Percentiles rank a stretch among this genome's conserved stretches.
Evolutionary conservation across 2,113 vertebrate species (phyloP).

Genomic region (Phrynocephalus versicolor): DNA sequence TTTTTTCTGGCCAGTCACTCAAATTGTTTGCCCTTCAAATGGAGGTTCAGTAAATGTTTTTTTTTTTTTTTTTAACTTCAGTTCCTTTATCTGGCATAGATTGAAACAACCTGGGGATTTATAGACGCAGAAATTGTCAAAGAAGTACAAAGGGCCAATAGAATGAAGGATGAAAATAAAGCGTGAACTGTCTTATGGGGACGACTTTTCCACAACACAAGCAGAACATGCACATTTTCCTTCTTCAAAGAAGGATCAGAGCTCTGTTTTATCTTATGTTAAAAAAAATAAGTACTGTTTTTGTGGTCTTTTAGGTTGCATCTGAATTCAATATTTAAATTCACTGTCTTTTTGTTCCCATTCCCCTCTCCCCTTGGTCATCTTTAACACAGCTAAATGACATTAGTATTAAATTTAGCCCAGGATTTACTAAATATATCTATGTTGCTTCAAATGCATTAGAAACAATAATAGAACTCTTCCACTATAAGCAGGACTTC

Average conservation of each 20-base stretch:
- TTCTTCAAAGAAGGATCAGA: constrained; percentile 27
- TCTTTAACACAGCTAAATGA: not conserved
- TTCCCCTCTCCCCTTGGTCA: not conserved
- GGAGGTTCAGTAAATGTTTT: not conserved
- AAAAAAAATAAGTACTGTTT: constrained; percentile 11
- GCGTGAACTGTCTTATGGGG: constrained; percentile 30
- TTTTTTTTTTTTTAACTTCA: not conserved
- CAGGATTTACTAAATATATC: not conserved
- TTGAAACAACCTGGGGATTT: constrained; percentile 32
- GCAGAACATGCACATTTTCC: constrained; percentile 33
- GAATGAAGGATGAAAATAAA: constrained; percentile 27
- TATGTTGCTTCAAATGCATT: not conserved
- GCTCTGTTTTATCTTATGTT: constrained; percentile 17
- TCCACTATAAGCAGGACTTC: not conserved
- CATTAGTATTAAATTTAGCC: not conserved
- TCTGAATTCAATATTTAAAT: constrained; percentile 12
- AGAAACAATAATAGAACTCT: not conserved
- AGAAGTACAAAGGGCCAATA: constrained; percentile 22
- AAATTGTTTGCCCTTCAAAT: constrained; percentile 22
- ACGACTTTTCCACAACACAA: constrained; percentile 22
- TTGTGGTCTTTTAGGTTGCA: not conserved
- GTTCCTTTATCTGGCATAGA: constrained; percentile 19
- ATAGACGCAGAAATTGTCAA: constrained; percentile 16
- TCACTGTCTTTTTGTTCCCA: not conserved
- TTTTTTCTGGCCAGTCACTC: not conserved